phyloP scores from a whole-genome alignment of 2,797 vertebrate species.

The Peromyscus nudipes region DNA sequence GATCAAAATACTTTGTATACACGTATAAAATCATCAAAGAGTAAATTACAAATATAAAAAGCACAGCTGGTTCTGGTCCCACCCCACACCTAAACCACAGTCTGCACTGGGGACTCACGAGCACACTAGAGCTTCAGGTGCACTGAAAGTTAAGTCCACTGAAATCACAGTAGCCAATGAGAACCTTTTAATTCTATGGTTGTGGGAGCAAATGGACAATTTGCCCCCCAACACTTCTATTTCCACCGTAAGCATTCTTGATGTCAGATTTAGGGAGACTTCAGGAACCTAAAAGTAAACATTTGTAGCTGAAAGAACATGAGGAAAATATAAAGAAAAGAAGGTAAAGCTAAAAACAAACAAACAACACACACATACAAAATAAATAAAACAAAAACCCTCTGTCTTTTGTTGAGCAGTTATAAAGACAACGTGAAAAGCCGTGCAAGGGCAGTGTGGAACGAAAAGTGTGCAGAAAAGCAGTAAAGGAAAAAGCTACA shows the following conservation, averaged over 20 bases:
- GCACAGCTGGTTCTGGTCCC: background rate
- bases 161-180: background rate
- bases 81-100: background rate
- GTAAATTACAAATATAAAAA: background rate
- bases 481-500: conserved; percentile 32
- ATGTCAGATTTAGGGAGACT: background rate
- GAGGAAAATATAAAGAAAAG: background rate
- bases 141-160: background rate
- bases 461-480: background rate
- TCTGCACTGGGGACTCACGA: background rate
- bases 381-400: background rate
- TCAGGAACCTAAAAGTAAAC: conserved; percentile 1
- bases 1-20: background rate
- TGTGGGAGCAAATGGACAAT: background rate
- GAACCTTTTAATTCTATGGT: background rate
- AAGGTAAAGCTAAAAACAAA: background rate
- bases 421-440: conserved; percentile 28
- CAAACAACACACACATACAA: no score
- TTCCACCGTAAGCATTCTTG: background rate
- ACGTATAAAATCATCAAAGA: background rate
- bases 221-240: background rate
- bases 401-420: background rate
- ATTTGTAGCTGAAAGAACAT: background rate
- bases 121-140: background rate
- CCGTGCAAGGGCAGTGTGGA: background rate